Evolutionary conservation across 2,797 vertebrate genomes (phyloP).

Genomic region (Eupleurogrammus muticus): DNA sequence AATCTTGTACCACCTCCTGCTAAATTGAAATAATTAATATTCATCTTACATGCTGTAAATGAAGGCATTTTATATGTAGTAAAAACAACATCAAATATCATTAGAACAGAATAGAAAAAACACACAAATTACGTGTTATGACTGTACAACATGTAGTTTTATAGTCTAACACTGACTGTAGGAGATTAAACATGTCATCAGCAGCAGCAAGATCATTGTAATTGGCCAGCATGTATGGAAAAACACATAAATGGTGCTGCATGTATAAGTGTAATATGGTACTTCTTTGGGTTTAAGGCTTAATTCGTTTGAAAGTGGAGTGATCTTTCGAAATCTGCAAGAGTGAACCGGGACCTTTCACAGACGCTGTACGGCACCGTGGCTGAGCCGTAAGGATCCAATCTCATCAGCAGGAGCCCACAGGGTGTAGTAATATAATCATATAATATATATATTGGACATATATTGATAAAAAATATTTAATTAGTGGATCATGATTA

Average conservation of each 20-base stretch:
- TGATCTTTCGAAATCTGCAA: constrained; percentile 56
- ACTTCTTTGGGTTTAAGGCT: constrained; percentile 51
- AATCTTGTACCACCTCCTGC: constrained; percentile 50
- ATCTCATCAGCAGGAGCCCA: constrained; percentile 8
- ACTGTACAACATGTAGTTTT: not conserved
- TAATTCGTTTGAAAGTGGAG: constrained; percentile 63
- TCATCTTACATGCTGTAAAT: constrained; percentile 8
- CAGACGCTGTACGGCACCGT: constrained; percentile 22
- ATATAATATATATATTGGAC: too few species aligned
- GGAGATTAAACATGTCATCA: constrained; percentile 26
- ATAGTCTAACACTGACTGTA: not conserved
- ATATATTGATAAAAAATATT: too few species aligned
- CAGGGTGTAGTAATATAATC: not conserved
- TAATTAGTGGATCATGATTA: too few species aligned
- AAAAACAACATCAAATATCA: constrained; percentile 8
- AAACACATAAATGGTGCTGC: constrained; percentile 8
- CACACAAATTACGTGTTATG: not conserved
- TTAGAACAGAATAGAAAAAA: not conserved
- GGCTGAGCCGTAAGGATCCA: constrained; percentile 13
- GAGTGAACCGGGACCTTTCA: constrained; percentile 56
- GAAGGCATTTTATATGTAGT: constrained; percentile 18
- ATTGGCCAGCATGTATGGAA: too few species aligned
- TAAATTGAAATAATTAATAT: constrained; percentile 29
- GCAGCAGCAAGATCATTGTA: not conserved
- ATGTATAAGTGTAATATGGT: constrained; percentile 48